Evolutionary conservation across 2,113 vertebrate species (phyloP).

Genomic region (Hylia prasina): DNA sequence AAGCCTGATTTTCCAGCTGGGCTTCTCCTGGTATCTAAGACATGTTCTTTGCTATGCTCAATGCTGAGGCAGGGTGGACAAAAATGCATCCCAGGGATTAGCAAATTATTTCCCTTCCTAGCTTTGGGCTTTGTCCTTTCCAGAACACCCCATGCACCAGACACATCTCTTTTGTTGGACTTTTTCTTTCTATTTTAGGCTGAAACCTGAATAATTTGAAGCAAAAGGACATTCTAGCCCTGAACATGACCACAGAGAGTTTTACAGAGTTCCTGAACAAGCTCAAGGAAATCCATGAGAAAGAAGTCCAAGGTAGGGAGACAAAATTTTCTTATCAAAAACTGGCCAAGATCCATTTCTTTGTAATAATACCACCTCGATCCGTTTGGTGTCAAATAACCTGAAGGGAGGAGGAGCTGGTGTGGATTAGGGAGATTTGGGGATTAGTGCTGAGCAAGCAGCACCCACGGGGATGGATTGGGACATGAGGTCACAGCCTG

Average conservation of each 20-base stretch:
- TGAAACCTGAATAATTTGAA: neutral
- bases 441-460: neutral
- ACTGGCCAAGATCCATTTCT: neutral
- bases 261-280: slow-evolving; percentile 84
- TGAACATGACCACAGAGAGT: slow-evolving; percentile 70
- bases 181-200: neutral
- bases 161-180: neutral
- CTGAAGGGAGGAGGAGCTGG: neutral
- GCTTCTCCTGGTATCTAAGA: neutral
- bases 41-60: neutral
- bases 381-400: neutral
- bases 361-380: neutral
- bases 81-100: neutral
- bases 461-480: neutral
- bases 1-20: neutral
- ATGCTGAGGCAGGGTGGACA: neutral
- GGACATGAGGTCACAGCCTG: neutral
- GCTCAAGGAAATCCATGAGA: slow-evolving; percentile 86
- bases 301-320: slow-evolving; percentile 83
- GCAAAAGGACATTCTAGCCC: neutral
- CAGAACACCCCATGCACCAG: neutral
- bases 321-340: neutral
- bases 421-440: neutral
- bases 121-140: neutral
- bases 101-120: neutral